Percentiles rank a stretch among this genome's conserved stretches.
phyloP scores from a whole-genome alignment of 2,888 invertebrate species.

The Macaria notata region DNA sequence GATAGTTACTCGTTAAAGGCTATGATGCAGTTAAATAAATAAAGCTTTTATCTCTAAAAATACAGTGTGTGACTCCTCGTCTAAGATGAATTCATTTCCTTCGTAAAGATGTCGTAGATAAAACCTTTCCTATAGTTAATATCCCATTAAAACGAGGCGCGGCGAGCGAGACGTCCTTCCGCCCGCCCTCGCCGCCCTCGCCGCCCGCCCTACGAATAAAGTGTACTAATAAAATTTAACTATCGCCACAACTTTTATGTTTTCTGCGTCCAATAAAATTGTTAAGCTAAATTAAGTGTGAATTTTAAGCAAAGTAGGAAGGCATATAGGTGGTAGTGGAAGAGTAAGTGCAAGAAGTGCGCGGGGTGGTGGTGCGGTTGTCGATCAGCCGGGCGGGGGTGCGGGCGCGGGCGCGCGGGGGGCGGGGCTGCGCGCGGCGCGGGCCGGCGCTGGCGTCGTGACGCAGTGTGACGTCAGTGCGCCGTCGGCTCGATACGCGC shows the following conservation, averaged over 20 bases:
- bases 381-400: slow-evolving; percentile 62
- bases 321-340: slow-evolving; percentile 6
- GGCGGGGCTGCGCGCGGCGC: slow-evolving; percentile 70
- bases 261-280: slow-evolving; percentile 31
- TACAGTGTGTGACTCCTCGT: too few species aligned
- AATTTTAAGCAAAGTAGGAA: slow-evolving; percentile 10
- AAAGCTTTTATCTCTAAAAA: too few species aligned
- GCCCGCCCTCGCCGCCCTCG: slow-evolving; percentile 42
- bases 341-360: slow-evolving; percentile 35
- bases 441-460: slow-evolving; percentile 79
- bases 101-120: slow-evolving; percentile 32
- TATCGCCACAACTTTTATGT: slow-evolving; percentile 37
- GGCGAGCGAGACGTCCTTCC: slow-evolving; percentile 49
- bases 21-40: too few species aligned
- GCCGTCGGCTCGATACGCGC: slow-evolving; percentile 85
- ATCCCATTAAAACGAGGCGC: slow-evolving; percentile 46
- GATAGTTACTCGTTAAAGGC: slow-evolving; percentile 8
- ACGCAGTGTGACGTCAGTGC: slow-evolving; percentile 88
- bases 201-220: slow-evolving; percentile 46
- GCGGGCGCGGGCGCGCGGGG: slow-evolving; percentile 59
- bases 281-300: slow-evolving; percentile 27
- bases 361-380: slow-evolving; percentile 45
- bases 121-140: slow-evolving; percentile 47
- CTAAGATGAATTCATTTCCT: neutral
- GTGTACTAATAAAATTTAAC: slow-evolving; percentile 50